A percentile compares a stretch with the other conserved stretches of the same genome.
These are phyloP conservation scores for Leuctra nigra DNA, from an alignment of 2,888 invertebrate genomes.

Conservation along the genomic window DNA sequence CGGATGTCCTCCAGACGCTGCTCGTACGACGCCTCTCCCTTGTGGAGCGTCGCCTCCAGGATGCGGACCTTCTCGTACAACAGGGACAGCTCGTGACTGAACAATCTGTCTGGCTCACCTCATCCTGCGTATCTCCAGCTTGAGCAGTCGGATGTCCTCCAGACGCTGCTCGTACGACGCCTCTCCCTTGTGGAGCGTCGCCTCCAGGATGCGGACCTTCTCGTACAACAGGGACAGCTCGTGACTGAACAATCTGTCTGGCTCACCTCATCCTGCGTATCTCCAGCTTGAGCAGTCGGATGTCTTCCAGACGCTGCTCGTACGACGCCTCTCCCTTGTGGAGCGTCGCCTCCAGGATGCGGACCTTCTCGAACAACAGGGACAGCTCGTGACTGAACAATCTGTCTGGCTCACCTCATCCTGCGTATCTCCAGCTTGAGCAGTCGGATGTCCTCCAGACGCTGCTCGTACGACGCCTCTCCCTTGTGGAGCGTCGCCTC, in stretches of 20 bases:
- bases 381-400: slow-evolving; percentile 76
- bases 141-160: slow-evolving; percentile 77
- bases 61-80: no score
- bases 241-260: no score
- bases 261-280: slow-evolving; percentile 57
- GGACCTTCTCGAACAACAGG: slow-evolving; percentile 69
- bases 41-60: no score
- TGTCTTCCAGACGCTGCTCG: slow-evolving; percentile 74
- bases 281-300: slow-evolving; percentile 74
- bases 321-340: slow-evolving; percentile 72
- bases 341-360: slow-evolving; percentile 70
- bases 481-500: slow-evolving; percentile 74
- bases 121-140: slow-evolving; percentile 70
- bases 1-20: no score
- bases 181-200: slow-evolving; percentile 72
- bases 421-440: slow-evolving; percentile 75
- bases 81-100: no score
- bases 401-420: no score
- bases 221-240: slow-evolving; percentile 71
- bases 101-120: no score
- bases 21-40: no score
- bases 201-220: slow-evolving; percentile 70
- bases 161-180: slow-evolving; percentile 69
- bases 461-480: slow-evolving; percentile 67
- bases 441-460: slow-evolving; percentile 75